Evolutionary conservation across 1,140 invertebrate genomes (phyloP).

Genomic region (Hesperophylax magnus): DNA sequence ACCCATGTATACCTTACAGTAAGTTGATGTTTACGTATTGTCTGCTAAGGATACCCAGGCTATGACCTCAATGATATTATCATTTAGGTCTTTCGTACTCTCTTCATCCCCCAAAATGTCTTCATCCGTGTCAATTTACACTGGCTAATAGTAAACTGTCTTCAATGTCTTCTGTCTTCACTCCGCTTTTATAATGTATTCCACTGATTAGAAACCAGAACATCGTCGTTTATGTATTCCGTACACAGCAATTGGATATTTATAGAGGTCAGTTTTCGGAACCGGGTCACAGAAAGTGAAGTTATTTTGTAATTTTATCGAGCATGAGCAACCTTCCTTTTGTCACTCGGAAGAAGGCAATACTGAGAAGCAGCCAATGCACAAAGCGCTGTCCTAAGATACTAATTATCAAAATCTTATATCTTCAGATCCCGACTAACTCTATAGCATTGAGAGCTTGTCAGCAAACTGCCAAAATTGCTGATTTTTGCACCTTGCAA

Average conservation of each 20-base stretch:
- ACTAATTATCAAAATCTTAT: no score
- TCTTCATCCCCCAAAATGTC: not conserved
- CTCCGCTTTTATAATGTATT: no score
- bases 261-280: slow-evolving; percentile 21
- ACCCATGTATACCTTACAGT: not conserved
- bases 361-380: no score
- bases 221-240: not conserved
- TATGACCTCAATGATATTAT: no score
- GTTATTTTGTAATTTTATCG: not conserved
- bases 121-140: not conserved
- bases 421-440: no score
- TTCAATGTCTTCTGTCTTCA: not conserved
- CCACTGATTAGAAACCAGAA: not conserved
- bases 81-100: no score
- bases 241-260: not conserved
- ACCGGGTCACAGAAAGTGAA: slow-evolving; percentile 34
- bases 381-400: no score
- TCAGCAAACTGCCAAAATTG: no score
- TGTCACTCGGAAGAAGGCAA: not conserved
- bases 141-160: not conserved
- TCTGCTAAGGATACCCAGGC: not conserved
- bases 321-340: not conserved
- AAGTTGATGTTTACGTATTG: not conserved
- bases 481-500: no score
- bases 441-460: no score